Percentiles rank a stretch among this genome's conserved stretches.
These are phyloP conservation scores for Acleris literana DNA, from an alignment of 2,888 invertebrate species.

Conservation along the genomic window DNA sequence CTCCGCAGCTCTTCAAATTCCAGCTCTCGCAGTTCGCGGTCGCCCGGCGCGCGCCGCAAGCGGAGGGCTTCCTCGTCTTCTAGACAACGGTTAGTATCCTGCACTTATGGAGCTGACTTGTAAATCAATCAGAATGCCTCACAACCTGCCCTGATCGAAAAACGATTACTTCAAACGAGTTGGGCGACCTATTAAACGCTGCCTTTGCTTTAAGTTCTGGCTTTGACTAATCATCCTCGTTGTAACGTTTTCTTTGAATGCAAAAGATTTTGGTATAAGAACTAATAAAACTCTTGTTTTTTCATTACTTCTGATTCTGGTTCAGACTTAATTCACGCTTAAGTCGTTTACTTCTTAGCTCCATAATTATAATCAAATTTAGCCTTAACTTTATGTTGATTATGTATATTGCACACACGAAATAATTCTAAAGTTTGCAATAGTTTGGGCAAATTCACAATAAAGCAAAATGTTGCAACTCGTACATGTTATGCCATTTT, in stretches of 20 bases:
- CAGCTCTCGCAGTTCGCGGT: slow-evolving; percentile 80
- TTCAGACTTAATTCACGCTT: slow-evolving; percentile 4
- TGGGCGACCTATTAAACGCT: too few relatives aligned
- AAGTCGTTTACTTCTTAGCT: slow-evolving; percentile 15
- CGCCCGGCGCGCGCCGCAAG: slow-evolving; percentile 71
- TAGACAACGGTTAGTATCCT: slow-evolving; percentile 68
- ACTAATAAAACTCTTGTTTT: not conserved
- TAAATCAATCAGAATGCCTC: slow-evolving; percentile 17
- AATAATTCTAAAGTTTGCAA: not conserved
- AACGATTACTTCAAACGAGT: not conserved
- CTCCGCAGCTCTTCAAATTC: slow-evolving; percentile 83
- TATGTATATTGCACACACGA: not conserved
- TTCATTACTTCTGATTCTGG: not conserved
- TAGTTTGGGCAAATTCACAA: too few relatives aligned
- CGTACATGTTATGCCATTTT: too few relatives aligned
- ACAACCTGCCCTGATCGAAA: not conserved
- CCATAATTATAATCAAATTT: slow-evolving; percentile 5
- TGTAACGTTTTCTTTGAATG: too few relatives aligned
- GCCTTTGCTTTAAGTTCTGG: too few relatives aligned
- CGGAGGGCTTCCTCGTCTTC: slow-evolving; percentile 74
- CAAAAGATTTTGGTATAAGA: too few relatives aligned
- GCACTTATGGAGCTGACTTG: slow-evolving; percentile 18
- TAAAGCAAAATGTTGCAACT: too few relatives aligned
- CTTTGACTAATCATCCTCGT: not conserved
- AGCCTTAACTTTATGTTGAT: not conserved